Evolutionary conservation across 2,797 vertebrate genomes (phyloP).

Genomic region (Labeo calbasu): DNA sequence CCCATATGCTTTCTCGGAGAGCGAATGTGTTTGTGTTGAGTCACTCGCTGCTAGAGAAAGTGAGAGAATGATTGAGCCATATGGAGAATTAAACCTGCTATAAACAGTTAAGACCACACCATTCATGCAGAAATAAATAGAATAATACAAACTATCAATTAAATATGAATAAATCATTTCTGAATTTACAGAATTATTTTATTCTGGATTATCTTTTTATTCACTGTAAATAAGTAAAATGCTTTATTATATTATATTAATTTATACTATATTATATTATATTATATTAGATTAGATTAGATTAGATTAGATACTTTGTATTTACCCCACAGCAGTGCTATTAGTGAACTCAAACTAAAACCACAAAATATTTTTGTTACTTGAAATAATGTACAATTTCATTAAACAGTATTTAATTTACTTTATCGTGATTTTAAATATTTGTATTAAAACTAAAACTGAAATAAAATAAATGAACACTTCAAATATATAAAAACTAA

Average conservation of each 20-base stretch:
- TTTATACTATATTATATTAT: no score
- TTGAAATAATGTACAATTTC: not conserved
- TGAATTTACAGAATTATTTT: no score
- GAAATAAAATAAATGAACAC: no score
- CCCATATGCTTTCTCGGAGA: conserved; percentile 62
- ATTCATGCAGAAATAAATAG: not conserved
- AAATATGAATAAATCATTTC: no score
- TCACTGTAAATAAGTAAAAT: no score
- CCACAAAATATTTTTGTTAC: not conserved
- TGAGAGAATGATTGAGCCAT: conserved; percentile 68
- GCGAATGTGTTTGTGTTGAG: conserved; percentile 64
- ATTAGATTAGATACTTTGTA: no score
- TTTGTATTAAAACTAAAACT: not conserved
- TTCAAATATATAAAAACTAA: no score
- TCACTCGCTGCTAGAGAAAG: conserved; percentile 77
- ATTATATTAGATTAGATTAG: no score
- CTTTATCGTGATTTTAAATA: not conserved
- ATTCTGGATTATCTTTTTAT: no score
- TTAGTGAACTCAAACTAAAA: not conserved
- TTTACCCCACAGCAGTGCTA: no score
- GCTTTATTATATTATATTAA: no score
- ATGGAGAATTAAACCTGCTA: conserved; percentile 68
- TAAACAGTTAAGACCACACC: not conserved
- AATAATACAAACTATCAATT: no score
- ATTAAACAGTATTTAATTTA: not conserved